Evolutionary conservation across 2,888 invertebrate genomes (phyloP), one percentile per base, ranked within the genome.

Genomic region (Tachina grossa): DNA sequence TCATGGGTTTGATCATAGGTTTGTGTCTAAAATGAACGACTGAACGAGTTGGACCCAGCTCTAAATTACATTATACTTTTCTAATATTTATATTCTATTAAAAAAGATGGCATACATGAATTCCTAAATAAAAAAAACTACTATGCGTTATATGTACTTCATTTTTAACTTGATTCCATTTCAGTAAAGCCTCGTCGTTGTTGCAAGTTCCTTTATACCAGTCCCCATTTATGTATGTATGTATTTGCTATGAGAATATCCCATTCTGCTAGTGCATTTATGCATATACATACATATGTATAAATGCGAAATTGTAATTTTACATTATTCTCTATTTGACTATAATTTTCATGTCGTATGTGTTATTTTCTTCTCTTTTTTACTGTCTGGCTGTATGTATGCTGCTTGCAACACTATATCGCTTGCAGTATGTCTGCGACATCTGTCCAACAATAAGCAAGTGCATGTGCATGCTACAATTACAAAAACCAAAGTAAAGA

Each of bases 351-450:
- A 77, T 63, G 49, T n/a, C 16, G 22, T 51, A 13, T 39, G 3
- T 61, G 14, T 19, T n/a, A n/a, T n/a, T n/a, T 41, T 65, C 43
- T 68, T 59, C 14, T 11, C 3, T 16, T 66, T 69, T 55, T 75
- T 22, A 16, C n/a, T 55, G 43, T 75, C 63, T 84, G 66, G 43
- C 16, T 6, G 57, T 63, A 0, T 16, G 11, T 53, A 39, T 74
- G 66, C 39, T 68, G 53, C 66, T 77, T 81, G 75, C 59, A 81
- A 68, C 75, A 69, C 9, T 66, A 68, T 81, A 53, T 61, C 31
- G 75, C 75, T 81, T 72, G 68, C 80, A 84, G 84, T 84, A 51
- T 85, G 82, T 82, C 85, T 74, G 77, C 74, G 69, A 84, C 84
- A 85, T 78, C 74, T 82, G 74, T 78, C 77, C 77, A 82, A 82